These are phyloP conservation scores for Crematogaster levior DNA, from an alignment of 2,888 invertebrate genomes.

Conservation along the genomic window DNA sequence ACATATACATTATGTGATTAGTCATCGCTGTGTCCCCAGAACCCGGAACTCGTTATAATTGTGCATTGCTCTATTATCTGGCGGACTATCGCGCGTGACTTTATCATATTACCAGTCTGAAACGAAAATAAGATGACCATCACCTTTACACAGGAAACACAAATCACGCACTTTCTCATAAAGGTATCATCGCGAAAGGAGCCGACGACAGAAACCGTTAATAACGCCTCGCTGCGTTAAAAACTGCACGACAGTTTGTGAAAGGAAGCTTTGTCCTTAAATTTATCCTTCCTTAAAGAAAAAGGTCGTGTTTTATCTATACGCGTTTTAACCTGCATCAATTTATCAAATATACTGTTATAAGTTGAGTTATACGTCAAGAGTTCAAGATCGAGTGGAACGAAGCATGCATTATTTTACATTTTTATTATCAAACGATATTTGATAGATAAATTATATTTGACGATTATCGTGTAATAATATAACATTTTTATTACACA, in stretches of 20 bases:
- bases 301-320: slow-evolving; percentile 37
- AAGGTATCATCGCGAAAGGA: slow-evolving; percentile 20
- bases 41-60: slow-evolving; percentile 76
- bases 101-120: slow-evolving; percentile 29
- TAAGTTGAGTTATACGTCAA: neutral
- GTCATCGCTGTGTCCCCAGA: slow-evolving; percentile 45
- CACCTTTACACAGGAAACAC: slow-evolving; percentile 14
- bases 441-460: neutral
- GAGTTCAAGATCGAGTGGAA: slow-evolving; percentile 29
- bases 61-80: slow-evolving; percentile 65
- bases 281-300: slow-evolving; percentile 29
- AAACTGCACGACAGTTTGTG: neutral
- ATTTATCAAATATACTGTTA: slow-evolving; percentile 45
- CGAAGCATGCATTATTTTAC: neutral
- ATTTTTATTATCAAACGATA: slow-evolving; percentile 11
- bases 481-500: neutral
- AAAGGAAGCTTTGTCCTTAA: slow-evolving; percentile 35
- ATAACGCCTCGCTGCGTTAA: slow-evolving; percentile 11
- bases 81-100: slow-evolving; percentile 34
- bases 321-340: slow-evolving; percentile 27
- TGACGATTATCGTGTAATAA: neutral
- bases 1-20: slow-evolving; percentile 57
- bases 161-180: slow-evolving; percentile 54
- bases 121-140: slow-evolving; percentile 27
- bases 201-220: slow-evolving; percentile 34